Evolutionary conservation across 2,888 invertebrate genomes (phyloP), one percentile per base, ranked within the genome.

Genomic region (Plagiodera versicolora): DNA sequence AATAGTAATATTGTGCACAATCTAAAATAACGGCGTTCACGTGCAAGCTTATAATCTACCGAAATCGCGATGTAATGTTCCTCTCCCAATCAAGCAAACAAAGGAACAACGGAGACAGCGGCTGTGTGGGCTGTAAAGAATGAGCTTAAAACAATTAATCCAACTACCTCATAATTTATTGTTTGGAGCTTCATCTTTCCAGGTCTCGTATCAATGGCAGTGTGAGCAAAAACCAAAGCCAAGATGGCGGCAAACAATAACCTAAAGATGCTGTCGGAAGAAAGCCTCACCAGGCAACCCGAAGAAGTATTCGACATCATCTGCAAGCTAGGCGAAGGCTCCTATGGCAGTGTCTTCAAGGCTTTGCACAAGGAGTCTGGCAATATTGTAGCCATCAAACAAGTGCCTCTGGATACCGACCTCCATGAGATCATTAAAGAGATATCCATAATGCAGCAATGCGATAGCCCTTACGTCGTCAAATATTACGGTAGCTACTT

Each of bases 401-500:
- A 98, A 85, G 97, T 98, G 71, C 98, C 98, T 24, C 97, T 99
- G 49, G 98, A 99, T 82, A 98, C 98, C 0, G 98, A 99, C 83
- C 87, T 98, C 70, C 97, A 98, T 82, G 98, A 98, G 85, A 98
- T 98, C 76, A 98, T 98, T 78, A 98, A 98, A 82, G 99, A 99
- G 86, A 99, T 99, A 77, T 97, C 97, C 69, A 99, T 99, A 77
- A 99, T 99, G 99, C 98, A 99, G 84, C 98, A 99, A 83, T 99
- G 99, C 83, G 98, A 99, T 85, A 95, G 95, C 74, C 95, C 95
- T 45, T 98, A 95, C 82, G 98, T 99, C 67, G 99, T 99, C 75
- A 96, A 98, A 81, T 99, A 99, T 81, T 99, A 98, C 83, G 99
- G 99, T 76, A 97, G 97, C 81, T 99, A 98, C 83, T 99, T 99